Base-by-base conservation (phyloP, 2,888 invertebrate genomes). In the Beris chalybata region DNA sequence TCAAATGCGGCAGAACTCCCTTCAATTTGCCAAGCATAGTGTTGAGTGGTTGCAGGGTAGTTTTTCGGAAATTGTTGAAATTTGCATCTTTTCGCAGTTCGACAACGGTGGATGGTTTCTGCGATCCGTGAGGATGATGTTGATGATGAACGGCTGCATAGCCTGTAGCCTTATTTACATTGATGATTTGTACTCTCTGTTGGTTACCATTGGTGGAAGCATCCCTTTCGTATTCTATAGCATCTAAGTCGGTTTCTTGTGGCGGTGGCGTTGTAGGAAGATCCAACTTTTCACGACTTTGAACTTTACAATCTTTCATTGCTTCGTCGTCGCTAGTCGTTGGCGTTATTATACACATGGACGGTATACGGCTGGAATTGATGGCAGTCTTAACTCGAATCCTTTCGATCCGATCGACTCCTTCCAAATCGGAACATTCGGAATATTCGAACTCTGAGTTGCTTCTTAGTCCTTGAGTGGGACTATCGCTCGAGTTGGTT, bases 341-440 rank as follows among this genome's bases (percentile, higher is more conserved):
- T 4, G 94, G 93, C 13, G 94, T 94, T 58, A 94, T 93, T 3
- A 93, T 92, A 79, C 94, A 95, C 89, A 95, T 91, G 5, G 94
- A 93, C 1, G 95, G 95, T 75, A 95, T 95, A 72, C 94, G 85
- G 72, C 91, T 91, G 61, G 91, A 90, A 75, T 90, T 92, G 52
- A 95, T 91, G 2, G 91, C 89, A 0, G 94, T 95, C 81, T 94
- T 95, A 52, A 89, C 89, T 69, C 92, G 83, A 70, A 94, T 91
- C 72, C 93, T 84, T 79, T 94, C 93, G 73, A 92, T 90, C 74
- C 93, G 85, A 76, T 93, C 93, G 31, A 91, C 87, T n/a, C 92
- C 92, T 82, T 93, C 93, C 72, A 93, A 83, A 77, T 93, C 93
- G 0, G 93, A 92, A 50, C 91, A 90, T 80, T 93, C 93, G 1